Evolutionary conservation across 30 jellyfish, hydroid and myxozoan species (phyloP).

Genomic region (Hydractinia symbiolongicarpus): DNA sequence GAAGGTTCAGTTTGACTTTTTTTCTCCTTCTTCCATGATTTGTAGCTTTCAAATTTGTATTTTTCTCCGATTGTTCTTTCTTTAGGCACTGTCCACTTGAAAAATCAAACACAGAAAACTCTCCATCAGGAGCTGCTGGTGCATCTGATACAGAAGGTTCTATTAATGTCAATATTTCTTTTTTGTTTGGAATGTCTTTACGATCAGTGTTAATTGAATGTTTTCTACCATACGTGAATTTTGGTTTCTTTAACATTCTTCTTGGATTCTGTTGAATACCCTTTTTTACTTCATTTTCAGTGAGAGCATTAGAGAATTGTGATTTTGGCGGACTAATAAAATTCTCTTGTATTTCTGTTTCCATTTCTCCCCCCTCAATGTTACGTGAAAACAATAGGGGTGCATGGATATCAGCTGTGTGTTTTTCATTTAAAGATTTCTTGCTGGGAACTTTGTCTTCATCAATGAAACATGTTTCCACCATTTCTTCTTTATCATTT

Average conservation of each 20-base stretch:
- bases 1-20: too few relatives aligned
- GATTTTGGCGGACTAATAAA: not conserved
- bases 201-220: not conserved
- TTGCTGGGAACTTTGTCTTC: too few relatives aligned
- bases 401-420: too few relatives aligned
- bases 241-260: not conserved
- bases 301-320: not conserved
- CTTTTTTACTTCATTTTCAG: not conserved
- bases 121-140: not conserved
- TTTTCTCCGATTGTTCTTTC: too few relatives aligned
- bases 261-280: slow-evolving; percentile 4
- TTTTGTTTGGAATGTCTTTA: not conserved
- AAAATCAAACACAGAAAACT: slow-evolving; percentile 19
- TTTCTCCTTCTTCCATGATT: too few relatives aligned
- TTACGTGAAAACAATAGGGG: too few relatives aligned
- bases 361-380: too few relatives aligned
- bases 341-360: not conserved
- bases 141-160: not conserved
- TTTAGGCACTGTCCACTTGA: not conserved
- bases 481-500: too few relatives aligned
- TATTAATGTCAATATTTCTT: not conserved
- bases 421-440: too few relatives aligned
- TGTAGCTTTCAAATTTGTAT: too few relatives aligned
- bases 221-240: not conserved
- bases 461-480: too few relatives aligned